Evolutionary conservation across 2,888 invertebrate species (phyloP).

Genomic region (Conomelus anceps): DNA sequence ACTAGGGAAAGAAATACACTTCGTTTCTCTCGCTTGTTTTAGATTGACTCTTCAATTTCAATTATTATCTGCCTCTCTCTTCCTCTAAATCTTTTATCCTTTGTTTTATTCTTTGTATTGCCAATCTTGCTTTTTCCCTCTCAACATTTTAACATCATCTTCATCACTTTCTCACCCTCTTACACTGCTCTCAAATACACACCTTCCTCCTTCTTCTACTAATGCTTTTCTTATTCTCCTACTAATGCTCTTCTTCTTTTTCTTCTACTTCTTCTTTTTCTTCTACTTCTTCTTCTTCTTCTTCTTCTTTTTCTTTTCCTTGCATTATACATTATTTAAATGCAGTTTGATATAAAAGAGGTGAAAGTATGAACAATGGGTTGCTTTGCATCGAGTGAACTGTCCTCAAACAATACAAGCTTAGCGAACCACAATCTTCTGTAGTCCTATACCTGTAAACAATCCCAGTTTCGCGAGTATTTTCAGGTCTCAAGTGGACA

Average conservation of each 20-base stretch:
- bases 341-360: too few species aligned
- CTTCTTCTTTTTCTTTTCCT: background rate
- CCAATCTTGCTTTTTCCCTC: background rate
- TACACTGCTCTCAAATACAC: background rate
- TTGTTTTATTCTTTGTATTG: too few species aligned
- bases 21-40: background rate
- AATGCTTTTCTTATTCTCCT: background rate
- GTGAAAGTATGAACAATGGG: too few species aligned
- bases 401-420: background rate
- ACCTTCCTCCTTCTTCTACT: background rate
- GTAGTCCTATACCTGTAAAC: background rate
- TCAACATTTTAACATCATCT: background rate
- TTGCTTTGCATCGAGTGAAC: too few species aligned
- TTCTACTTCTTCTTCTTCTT: too few species aligned
- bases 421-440: too few species aligned
- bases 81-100: background rate
- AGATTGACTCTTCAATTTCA: background rate
- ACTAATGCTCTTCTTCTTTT: too few species aligned
- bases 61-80: background rate
- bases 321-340: background rate
- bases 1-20: background rate
- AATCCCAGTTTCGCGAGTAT: background rate
- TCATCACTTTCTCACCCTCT: background rate
- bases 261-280: too few species aligned
- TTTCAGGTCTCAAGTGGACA: background rate